Base-by-base conservation (phyloP, 1,140 invertebrate species). In the Temnothorax longispinosus region DNA sequence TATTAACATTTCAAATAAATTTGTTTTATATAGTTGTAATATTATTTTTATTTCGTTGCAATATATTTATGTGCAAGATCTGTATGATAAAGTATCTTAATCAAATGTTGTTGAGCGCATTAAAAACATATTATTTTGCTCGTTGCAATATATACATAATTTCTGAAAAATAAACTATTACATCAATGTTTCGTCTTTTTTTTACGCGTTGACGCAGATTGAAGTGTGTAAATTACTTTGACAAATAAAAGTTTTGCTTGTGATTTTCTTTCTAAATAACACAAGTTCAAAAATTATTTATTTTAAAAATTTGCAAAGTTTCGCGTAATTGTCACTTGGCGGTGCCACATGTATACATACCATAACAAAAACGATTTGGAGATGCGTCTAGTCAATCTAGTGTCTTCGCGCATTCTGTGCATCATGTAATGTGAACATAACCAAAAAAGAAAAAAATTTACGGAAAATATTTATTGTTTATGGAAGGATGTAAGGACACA, bases 391-490 rank as follows among this genome's bases (percentile, higher is more conserved):
- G 27, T 27, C 27, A 27, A 27, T 27, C 27, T 27, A 50, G 32
- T 69, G 32, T 76, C n/a, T 27, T 52, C 41, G 13, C 58, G 58
- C 44, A 38, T 47, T 86, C 41, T 21, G 15, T 89, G 88, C 21
- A 38, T 89, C 76, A 86, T 47, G 50, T 87, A 82, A 89, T 38
- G 56, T 1, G 84, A 88, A 87, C 85, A 78, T 90, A 90, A 90
- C 85, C 89, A 84, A 58, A 82, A 64, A 85, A 85, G 27, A 27
- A 89, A 76, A 85, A 85, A 85, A 76, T 56, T 8, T 38, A 8
- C 32, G 62, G 87, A 91, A 89, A 91, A 91, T 91, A 91, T 90
- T 90, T 89, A 90, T 72, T 84, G 74, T 91, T 91, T 87, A 89
- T 84, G 47, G 60, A 85, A 41, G 72, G 81, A 81, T 86, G 74